phyloP scores from a whole-genome alignment of 2,888 invertebrate species.

The Drosophila peninsularis region DNA sequence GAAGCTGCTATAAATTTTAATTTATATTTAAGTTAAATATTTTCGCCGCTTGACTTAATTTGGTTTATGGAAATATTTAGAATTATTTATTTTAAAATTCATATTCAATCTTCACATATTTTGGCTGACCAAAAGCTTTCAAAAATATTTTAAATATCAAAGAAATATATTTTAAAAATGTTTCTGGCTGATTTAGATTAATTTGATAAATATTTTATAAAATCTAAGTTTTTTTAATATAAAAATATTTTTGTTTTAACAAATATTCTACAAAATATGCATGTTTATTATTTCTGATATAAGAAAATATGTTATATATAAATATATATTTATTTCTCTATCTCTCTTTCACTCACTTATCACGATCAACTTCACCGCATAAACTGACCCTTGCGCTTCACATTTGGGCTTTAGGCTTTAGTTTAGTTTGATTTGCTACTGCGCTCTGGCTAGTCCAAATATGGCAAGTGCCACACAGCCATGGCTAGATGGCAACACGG shows the following conservation, averaged over 20 bases:
- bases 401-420: constrained; percentile 13
- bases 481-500: constrained; percentile 5
- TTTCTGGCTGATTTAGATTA: background rate
- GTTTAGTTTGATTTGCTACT: constrained; percentile 23
- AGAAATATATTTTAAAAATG: background rate
- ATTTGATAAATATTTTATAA: background rate
- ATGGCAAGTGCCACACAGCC: constrained; percentile 66
- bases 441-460: constrained; percentile 59
- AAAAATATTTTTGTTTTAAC: background rate
- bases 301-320: too few relatives aligned
- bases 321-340: too few relatives aligned
- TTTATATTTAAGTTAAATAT: background rate
- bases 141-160: background rate
- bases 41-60: background rate
- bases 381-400: constrained; percentile 32
- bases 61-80: background rate
- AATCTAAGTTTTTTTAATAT: background rate
- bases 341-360: too few relatives aligned
- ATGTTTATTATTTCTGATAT: too few relatives aligned
- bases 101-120: background rate
- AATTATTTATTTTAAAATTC: background rate
- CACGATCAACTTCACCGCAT: constrained; percentile 17
- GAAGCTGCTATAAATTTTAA: background rate
- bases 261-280: too few relatives aligned
- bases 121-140: background rate